These are phyloP conservation scores for Anolis carolinensis DNA, from an alignment of 2,113 vertebrate genomes.

Conservation along the genomic window DNA sequence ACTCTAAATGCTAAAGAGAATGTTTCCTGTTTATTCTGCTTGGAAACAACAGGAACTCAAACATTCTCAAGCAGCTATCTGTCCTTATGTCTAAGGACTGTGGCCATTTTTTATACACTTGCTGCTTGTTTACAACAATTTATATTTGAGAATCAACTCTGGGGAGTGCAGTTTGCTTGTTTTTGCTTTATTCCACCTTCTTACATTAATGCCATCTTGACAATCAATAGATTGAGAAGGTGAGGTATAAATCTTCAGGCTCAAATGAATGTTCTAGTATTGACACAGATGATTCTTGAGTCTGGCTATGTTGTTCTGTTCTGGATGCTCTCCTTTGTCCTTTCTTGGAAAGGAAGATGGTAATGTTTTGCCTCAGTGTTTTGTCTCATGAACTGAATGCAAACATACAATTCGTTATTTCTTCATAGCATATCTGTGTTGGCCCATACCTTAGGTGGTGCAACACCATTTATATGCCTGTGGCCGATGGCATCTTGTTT, in stretches of 20 bases:
- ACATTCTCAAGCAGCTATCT: background rate
- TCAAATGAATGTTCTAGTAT: background rate
- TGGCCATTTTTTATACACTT: background rate
- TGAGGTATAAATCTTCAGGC: background rate
- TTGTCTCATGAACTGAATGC: background rate
- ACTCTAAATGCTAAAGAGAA: background rate
- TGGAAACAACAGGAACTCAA: constrained; percentile 2
- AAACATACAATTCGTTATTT: no score
- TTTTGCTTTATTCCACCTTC: background rate
- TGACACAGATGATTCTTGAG: background rate
- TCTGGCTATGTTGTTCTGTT: background rate
- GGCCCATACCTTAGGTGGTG: background rate
- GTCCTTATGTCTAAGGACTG: background rate
- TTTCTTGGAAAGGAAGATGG: background rate
- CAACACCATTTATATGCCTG: no score
- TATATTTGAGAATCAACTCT: background rate
- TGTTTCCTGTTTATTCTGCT: background rate
- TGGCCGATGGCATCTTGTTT: no score
- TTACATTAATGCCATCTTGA: background rate
- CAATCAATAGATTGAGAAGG: background rate
- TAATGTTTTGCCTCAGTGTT: background rate
- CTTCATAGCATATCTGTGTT: background rate
- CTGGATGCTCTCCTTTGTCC: background rate
- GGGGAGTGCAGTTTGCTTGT: background rate
- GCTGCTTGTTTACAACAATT: background rate